Conservation (phyloP, 2,888 invertebrate species). For the Poecilus cupreus region DNA sequence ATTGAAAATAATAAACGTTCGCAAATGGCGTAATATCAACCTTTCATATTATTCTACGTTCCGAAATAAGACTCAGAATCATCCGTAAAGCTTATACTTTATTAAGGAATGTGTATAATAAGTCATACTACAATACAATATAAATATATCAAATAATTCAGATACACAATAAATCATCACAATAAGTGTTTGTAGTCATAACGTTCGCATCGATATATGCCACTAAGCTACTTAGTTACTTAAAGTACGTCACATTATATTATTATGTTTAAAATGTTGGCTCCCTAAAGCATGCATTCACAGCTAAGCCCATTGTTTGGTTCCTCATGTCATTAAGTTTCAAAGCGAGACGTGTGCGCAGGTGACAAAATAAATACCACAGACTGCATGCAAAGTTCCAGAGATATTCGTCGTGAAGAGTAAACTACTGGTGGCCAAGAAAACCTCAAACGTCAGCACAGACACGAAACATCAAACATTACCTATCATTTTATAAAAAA, state of each 20-base stretch:
- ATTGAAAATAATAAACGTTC: conserved; percentile 57
- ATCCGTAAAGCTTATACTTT: conserved; percentile 54
- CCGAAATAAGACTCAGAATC: background rate
- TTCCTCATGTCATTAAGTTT: conserved; percentile 13
- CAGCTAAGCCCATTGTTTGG: conserved; percentile 12
- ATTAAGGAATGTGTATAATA: conserved; percentile 58
- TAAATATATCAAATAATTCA: conserved; percentile 59
- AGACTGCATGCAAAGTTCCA: conserved; percentile 54
- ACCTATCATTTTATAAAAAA: background rate
- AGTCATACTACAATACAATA: conserved; percentile 53
- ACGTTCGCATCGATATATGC: conserved; percentile 42
- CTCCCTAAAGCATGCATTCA: conserved; percentile 48
- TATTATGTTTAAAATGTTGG: background rate
- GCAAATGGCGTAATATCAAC: conserved; percentile 45
- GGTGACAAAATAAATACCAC: conserved; percentile 45
- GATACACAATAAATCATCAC: conserved; percentile 57
- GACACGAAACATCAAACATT: conserved; percentile 3
- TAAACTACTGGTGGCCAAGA: background rate
- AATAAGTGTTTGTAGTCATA: conserved; percentile 53
- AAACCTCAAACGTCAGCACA: conserved; percentile 31
- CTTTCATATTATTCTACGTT: background rate
- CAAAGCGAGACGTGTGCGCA: conserved; percentile 51
- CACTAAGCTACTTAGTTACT: conserved; percentile 48
- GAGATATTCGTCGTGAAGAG: conserved; percentile 35
- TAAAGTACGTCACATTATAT: conserved; percentile 3